Base-by-base conservation (phyloP, 2,113 vertebrate species). In the Plestiodon gilberti region DNA sequence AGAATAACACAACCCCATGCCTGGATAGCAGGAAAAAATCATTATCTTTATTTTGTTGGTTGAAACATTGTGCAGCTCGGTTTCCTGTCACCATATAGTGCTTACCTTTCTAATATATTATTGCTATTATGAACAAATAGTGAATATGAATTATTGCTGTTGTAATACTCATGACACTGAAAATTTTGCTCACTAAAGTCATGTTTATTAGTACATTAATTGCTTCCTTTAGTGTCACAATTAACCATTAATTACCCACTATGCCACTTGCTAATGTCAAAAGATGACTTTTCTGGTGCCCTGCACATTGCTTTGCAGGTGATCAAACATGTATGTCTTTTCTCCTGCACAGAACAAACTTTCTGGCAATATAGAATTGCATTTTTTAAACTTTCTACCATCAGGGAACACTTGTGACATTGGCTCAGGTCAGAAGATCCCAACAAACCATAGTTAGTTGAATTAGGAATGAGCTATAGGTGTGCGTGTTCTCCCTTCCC, bases 161-260 rank as follows among this genome's bases (percentile, higher is more conserved):
- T 88, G n/a, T 65, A 81, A 1, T 86, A 81, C 75, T 48, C 74
- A 81, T 1, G 10, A 74, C 62, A 85, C 25, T 18, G 1, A 73
- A 25, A 78, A 76, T 86, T 61, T 48, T 73, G 88, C 61, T 18
- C 0, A 1, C 64, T 83, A 84, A 85, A 43, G 78, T 38, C 67
- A 82, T 20, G 20, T 38, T 69, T 25, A 80, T 85, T 78, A 81
- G 74, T 74, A 69, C 25, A 73, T 78, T 85, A 80, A 69, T 75
- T 88, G 79, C 52, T 86, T 55, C 81, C 87, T 82, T 84, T 81
- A 14, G 1, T 57, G 85, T 84, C 89, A 61, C 43, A 90, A 87
- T 83, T 74, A 74, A n/a, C 25, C 2, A 62, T 78, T 87, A 78
- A 70, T 61, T 87, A 65, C 67, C 70, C 52, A 23, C 2, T 69